Conservation (phyloP, 2,888 invertebrate genomes). For the Panopea generosa region DNA sequence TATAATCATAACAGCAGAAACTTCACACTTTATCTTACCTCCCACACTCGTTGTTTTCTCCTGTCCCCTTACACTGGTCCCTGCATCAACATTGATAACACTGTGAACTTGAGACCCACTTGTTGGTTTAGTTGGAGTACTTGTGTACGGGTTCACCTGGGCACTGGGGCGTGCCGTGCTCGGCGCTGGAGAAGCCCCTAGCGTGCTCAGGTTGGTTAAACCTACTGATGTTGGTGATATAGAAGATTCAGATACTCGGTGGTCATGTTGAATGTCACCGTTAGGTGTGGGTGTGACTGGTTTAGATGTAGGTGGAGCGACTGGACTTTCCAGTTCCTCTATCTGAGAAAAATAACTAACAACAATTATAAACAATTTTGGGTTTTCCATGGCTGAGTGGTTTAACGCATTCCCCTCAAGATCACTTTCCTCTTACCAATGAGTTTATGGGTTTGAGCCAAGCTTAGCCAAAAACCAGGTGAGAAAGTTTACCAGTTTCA, state of each 20-base stretch:
- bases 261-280: slow-evolving; percentile 20
- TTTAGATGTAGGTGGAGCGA: slow-evolving; percentile 12
- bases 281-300: slow-evolving; percentile 37
- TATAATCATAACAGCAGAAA: too few species aligned
- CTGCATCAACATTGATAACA: slow-evolving; percentile 80
- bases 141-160: slow-evolving; percentile 69
- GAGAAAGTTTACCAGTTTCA: too few species aligned
- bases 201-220: slow-evolving; percentile 51
- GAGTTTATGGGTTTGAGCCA: too few species aligned
- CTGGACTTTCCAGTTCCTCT: slow-evolving; percentile 33
- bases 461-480: too few species aligned
- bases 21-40: too few species aligned
- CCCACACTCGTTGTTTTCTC: too few species aligned
- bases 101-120: slow-evolving; percentile 65
- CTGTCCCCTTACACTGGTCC: slow-evolving; percentile 72
- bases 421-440: too few species aligned
- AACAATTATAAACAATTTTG: background rate
- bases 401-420: too few species aligned
- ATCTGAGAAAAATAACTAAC: slow-evolving; percentile 21
- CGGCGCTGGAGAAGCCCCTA: slow-evolving; percentile 54
- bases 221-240: slow-evolving; percentile 31
- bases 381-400: too few species aligned
- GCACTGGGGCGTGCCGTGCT: slow-evolving; percentile 66
- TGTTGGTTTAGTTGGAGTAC: slow-evolving; percentile 49
- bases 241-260: slow-evolving; percentile 3